These are phyloP conservation scores for Chaenodraco wilsoni DNA, from an alignment of 2,797 vertebrate genomes.

Conservation along the genomic window DNA sequence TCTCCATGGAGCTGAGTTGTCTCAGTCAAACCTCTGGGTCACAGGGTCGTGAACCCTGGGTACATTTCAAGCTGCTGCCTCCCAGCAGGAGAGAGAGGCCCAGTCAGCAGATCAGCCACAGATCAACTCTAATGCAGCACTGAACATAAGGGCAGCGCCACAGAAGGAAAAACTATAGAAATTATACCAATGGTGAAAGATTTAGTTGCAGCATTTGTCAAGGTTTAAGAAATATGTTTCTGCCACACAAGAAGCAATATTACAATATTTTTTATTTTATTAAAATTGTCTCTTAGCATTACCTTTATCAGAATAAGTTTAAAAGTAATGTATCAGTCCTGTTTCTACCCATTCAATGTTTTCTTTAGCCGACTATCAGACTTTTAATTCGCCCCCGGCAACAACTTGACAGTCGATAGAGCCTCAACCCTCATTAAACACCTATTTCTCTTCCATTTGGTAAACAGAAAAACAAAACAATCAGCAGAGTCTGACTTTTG, in stretches of 20 bases:
- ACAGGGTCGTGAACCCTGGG: slow-evolving; percentile 61
- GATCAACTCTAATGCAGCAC: slow-evolving; percentile 3
- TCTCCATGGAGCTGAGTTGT: slow-evolving; percentile 74
- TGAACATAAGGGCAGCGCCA: slow-evolving; percentile 3
- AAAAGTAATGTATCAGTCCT: slow-evolving; percentile 11
- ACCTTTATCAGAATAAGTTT: slow-evolving; percentile 14
- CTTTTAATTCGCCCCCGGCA: slow-evolving; percentile 70
- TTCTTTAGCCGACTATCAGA: slow-evolving; percentile 37
- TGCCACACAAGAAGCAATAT: not conserved
- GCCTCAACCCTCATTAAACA: slow-evolving; percentile 74
- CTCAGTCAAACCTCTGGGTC: slow-evolving; percentile 66
- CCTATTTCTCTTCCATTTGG: slow-evolving; percentile 69
- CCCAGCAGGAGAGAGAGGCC: slow-evolving; percentile 55
- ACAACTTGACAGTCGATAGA: slow-evolving; percentile 75
- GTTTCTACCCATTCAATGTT: slow-evolving; percentile 38
- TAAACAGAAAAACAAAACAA: slow-evolving; percentile 53
- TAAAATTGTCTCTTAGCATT: not conserved
- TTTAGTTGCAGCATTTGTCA: not conserved
- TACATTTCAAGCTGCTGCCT: slow-evolving; percentile 71
- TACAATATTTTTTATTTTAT: not conserved
- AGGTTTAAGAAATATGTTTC: not conserved
- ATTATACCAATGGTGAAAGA: not conserved
- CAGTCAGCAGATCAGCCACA: slow-evolving; percentile 32
- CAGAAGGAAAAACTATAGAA: not conserved
- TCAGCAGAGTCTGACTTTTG: slow-evolving; percentile 75